Percentiles rank a stretch among this genome's conserved stretches.
Evolutionary conservation across 2,113 vertebrate species (phyloP).

Genomic region (Nesospiza acunhae): DNA sequence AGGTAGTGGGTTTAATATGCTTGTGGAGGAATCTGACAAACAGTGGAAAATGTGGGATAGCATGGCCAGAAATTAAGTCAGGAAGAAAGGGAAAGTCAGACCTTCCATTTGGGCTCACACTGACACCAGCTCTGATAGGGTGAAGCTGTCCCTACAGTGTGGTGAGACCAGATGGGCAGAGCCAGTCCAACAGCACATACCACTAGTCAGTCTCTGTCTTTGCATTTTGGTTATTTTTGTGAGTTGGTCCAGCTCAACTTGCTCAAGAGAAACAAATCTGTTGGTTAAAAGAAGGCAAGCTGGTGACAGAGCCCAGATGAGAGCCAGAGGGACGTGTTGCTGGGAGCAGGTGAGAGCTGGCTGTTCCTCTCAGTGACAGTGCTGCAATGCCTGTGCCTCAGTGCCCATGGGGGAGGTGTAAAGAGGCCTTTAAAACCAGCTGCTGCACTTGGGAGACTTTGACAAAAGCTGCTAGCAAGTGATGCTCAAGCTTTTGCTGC

Average conservation of each 20-base stretch:
- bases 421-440: not conserved
- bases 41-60: not conserved
- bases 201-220: not conserved
- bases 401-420: not conserved
- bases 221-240: not conserved
- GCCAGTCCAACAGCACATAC: not conserved
- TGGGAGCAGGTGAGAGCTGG: not conserved
- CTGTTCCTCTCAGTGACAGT: not conserved
- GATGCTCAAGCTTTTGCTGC: not conserved
- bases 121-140: not conserved
- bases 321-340: rapidly evolving
- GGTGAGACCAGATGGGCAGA: not conserved
- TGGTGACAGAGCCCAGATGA: not conserved
- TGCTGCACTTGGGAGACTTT: not conserved
- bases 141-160: not conserved
- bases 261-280: not conserved
- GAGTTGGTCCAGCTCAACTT: not conserved
- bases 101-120: not conserved
- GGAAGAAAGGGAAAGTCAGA: not conserved
- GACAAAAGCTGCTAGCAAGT: not conserved
- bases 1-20: not conserved
- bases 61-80: not conserved
- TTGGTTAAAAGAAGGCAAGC: not conserved
- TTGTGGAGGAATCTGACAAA: not conserved
- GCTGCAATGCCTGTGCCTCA: not conserved